phyloP scores from a whole-genome alignment of 2,113 vertebrate species.

The Caloenas nicobarica region DNA sequence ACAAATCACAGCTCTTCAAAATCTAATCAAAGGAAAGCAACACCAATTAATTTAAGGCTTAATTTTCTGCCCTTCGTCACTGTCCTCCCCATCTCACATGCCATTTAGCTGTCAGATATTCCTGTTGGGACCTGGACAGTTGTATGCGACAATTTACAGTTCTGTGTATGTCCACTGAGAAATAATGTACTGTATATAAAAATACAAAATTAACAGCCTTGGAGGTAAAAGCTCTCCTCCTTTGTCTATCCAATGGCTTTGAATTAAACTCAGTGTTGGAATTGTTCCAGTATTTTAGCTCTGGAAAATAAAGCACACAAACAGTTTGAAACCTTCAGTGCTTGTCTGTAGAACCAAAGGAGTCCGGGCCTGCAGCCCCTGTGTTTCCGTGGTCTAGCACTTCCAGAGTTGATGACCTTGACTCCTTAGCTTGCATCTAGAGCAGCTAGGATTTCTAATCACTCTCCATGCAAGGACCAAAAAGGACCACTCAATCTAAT shows the following conservation, averaged over 20 bases:
- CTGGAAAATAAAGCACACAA: not conserved
- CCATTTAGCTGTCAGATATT: not conserved
- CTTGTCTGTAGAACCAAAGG: rapidly evolving
- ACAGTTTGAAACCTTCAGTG: not conserved
- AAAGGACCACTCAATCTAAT: not conserved
- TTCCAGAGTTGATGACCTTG: not conserved
- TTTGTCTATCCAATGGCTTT: not conserved
- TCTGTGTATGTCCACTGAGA: not conserved
- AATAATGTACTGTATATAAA: not conserved
- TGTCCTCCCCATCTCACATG: not conserved
- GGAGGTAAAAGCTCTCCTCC: not conserved
- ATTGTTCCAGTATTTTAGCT: not conserved
- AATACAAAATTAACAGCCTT: not conserved
- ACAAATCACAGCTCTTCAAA: slow-evolving; percentile 20
- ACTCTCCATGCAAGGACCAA: not conserved
- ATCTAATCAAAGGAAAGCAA: not conserved
- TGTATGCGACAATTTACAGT: not conserved
- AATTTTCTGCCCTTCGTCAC: not conserved
- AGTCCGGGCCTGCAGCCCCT: not conserved
- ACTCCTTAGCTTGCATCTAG: not conserved
- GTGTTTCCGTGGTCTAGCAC: not conserved
- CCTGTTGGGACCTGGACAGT: not conserved
- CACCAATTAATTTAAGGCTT: not conserved
- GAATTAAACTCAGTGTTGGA: not conserved
- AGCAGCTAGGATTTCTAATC: not conserved